These are phyloP conservation scores for Xestia c-nigrum DNA, from an alignment of 2,888 invertebrate genomes.

Conservation along the genomic window DNA sequence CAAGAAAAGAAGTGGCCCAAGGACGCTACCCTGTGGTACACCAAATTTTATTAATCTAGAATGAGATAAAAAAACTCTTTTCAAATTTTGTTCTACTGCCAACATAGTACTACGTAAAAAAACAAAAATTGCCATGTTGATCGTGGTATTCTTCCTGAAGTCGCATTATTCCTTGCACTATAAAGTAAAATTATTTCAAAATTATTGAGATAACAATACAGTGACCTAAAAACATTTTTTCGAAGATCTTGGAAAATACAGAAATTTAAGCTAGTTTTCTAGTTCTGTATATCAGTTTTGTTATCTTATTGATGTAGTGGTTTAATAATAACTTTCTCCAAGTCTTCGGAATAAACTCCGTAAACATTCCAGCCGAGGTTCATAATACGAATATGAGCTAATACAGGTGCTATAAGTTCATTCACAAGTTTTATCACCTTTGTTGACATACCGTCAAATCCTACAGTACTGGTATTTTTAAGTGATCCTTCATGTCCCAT, in stretches of 20 bases:
- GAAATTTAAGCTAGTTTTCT: neutral
- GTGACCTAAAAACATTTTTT: neutral
- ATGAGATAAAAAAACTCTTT: too few species aligned
- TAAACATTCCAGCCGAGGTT: neutral
- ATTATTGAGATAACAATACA: neutral
- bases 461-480: slow-evolving; percentile 5
- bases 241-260: too few species aligned
- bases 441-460: neutral
- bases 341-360: neutral
- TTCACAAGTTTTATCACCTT: neutral
- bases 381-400: neutral
- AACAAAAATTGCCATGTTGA: too few species aligned
- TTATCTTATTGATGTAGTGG: neutral
- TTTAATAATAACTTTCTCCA: neutral
- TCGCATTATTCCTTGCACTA: too few species aligned
- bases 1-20: too few species aligned
- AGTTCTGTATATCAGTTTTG: neutral
- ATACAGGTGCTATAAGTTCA: neutral
- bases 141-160: too few species aligned
- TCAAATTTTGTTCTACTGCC: neutral
- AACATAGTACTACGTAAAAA: neutral
- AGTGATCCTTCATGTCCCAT: neutral
- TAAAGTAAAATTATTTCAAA: too few species aligned
- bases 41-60: too few species aligned
- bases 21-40: too few species aligned